phyloP scores from a whole-genome alignment of 2,888 invertebrate genomes.

The Griposia aprilina region DNA sequence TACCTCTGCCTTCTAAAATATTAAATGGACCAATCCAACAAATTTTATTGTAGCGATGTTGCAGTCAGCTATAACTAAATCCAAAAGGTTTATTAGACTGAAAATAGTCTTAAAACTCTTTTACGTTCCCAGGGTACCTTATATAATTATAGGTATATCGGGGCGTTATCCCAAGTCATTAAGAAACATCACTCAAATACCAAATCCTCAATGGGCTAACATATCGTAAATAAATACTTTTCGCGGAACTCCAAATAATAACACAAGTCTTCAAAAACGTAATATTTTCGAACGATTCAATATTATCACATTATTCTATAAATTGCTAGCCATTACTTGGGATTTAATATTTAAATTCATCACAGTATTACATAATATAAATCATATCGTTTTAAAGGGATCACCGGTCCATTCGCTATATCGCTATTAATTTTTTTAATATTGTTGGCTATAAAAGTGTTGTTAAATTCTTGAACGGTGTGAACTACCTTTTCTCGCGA shows the following conservation, averaged over 20 bases:
- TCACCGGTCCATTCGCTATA: conserved; percentile 30
- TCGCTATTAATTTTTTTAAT: conserved; percentile 23
- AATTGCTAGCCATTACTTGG: conserved; percentile 41
- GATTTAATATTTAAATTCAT: conserved; percentile 46
- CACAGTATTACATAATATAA: conserved; percentile 52
- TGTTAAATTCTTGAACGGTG: conserved; percentile 24
- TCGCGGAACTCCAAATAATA: conserved; percentile 37
- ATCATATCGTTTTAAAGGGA: conserved; percentile 59
- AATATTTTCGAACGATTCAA: conserved; percentile 29
- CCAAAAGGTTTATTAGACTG: background rate
- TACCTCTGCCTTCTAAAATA: no score
- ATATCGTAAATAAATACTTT: conserved; percentile 8
- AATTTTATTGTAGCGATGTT: background rate
- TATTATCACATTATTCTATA: conserved; percentile 23
- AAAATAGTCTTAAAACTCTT: background rate
- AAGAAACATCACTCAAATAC: conserved; percentile 44
- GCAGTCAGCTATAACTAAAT: background rate
- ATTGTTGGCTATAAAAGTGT: conserved; percentile 35
- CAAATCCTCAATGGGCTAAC: conserved; percentile 20
- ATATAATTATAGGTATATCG: background rate
- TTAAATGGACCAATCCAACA: no score
- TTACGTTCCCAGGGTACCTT: conserved; percentile 9
- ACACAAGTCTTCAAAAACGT: conserved; percentile 6
- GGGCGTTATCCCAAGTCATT: conserved; percentile 44
- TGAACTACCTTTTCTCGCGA: background rate